Percentiles rank a stretch among this genome's conserved stretches.
phyloP scores from a whole-genome alignment of 2,888 invertebrate genomes.

The Bedellia somnulentella region DNA sequence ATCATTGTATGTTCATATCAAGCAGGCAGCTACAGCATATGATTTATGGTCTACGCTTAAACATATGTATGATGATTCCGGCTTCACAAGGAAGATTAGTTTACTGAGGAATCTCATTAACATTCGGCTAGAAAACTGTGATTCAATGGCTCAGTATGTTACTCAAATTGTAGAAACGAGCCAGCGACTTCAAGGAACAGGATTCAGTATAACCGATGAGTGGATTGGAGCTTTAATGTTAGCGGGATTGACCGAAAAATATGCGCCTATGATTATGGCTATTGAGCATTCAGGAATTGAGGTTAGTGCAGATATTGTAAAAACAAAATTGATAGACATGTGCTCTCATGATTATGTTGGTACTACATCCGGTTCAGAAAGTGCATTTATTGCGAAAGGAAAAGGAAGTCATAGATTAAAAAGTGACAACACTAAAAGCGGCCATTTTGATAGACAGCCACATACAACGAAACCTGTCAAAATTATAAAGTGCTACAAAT shows the following conservation, averaged over 20 bases:
- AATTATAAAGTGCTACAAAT: no score
- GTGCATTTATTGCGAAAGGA: background rate
- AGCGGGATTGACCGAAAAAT: constrained; percentile 6
- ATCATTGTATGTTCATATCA: constrained; percentile 1
- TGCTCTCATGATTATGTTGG: background rate
- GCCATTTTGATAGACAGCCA: no score
- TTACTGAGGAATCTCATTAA: constrained; percentile 6
- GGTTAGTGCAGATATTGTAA: constrained; percentile 1
- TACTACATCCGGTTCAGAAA: background rate
- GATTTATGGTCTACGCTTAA: constrained; percentile 4
- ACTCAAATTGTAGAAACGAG: constrained; percentile 9
- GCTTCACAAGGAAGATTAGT: constrained; percentile 6
- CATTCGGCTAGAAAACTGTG: constrained; percentile 8
- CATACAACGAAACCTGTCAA: background rate
- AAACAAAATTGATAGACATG: constrained; percentile 1
- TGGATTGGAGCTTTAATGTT: constrained; percentile 8
- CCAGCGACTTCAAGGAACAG: constrained; percentile 9
- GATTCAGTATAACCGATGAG: constrained; percentile 12
- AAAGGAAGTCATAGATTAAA: background rate
- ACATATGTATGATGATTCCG: constrained; percentile 4
- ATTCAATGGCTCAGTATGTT: constrained; percentile 8
- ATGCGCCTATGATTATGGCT: constrained; percentile 7
- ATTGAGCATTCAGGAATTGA: constrained; percentile 4
- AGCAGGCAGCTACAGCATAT: constrained; percentile 1
- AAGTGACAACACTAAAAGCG: background rate